Conservation (phyloP, 2,888 invertebrate genomes). For the Drosophila nr. perissopoda region DNA sequence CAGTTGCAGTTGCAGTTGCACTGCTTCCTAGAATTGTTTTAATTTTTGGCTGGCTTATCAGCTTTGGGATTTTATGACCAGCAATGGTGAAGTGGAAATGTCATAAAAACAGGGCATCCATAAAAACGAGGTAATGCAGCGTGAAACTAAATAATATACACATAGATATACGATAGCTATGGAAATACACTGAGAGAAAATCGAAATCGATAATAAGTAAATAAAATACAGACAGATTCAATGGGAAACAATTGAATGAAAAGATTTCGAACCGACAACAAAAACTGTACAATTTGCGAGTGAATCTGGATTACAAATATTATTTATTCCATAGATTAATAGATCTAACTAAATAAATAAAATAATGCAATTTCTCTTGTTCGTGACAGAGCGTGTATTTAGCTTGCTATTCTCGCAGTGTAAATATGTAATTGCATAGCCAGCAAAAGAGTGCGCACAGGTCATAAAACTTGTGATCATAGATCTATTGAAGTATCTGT, state of each 20-base stretch:
- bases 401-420: slow-evolving; percentile 22
- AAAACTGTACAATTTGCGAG: rapidly evolving
- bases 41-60: slow-evolving; percentile 16
- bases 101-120: slow-evolving; percentile 49
- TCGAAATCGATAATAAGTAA: background rate
- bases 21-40: slow-evolving; percentile 18
- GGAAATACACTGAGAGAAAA: slow-evolving; percentile 8
- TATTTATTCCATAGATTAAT: background rate
- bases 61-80: slow-evolving; percentile 31
- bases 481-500: background rate
- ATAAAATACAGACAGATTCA: background rate
- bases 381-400: too few relatives aligned
- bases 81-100: slow-evolving; percentile 31
- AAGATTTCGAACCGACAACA: background rate
- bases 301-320: background rate
- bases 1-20: slow-evolving; percentile 23
- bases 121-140: slow-evolving; percentile 28
- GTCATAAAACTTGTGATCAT: slow-evolving; percentile 21
- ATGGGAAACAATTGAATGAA: background rate
- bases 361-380: background rate
- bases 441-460: slow-evolving; percentile 14
- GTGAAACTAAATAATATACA: slow-evolving; percentile 24
- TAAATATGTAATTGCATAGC: background rate
- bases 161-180: background rate
- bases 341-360: background rate